Evolutionary conservation across 2,113 vertebrate species (phyloP).

Genomic region (Myodes glareolus): DNA sequence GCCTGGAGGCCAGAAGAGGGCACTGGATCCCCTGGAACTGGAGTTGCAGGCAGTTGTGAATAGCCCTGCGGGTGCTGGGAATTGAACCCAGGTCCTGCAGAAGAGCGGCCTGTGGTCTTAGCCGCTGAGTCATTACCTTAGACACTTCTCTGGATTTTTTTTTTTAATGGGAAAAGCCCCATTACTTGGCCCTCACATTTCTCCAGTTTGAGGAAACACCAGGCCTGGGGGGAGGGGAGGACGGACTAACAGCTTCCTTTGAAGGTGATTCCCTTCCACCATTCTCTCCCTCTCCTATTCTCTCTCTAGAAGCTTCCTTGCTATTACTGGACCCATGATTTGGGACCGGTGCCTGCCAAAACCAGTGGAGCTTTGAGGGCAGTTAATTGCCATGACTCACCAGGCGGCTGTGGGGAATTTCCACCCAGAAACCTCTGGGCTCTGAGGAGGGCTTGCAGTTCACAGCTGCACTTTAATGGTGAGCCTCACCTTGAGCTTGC

Average conservation of each 20-base stretch:
- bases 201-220: conserved; percentile 20
- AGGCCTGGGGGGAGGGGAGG: neutral
- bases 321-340: neutral
- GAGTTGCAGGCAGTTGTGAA: neutral
- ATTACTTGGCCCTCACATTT: neutral
- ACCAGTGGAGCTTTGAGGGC: neutral
- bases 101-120: neutral
- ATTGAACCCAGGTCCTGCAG: neutral
- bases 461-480: neutral
- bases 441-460: neutral
- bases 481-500: neutral
- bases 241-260: conserved; percentile 13
- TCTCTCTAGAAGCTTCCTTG: neutral
- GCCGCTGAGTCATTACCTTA: neutral
- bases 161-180: neutral
- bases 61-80: neutral
- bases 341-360: conserved; percentile 17
- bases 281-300: neutral
- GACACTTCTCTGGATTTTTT: neutral
- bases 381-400: conserved; percentile 38
- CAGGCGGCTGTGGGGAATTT: conserved; percentile 26
- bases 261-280: neutral
- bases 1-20: neutral
- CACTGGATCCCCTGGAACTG: neutral
- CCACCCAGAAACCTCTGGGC: conserved; percentile 39